Base-by-base conservation (phyloP, 1,140 invertebrate genomes). In the Drosophila insularis region DNA sequence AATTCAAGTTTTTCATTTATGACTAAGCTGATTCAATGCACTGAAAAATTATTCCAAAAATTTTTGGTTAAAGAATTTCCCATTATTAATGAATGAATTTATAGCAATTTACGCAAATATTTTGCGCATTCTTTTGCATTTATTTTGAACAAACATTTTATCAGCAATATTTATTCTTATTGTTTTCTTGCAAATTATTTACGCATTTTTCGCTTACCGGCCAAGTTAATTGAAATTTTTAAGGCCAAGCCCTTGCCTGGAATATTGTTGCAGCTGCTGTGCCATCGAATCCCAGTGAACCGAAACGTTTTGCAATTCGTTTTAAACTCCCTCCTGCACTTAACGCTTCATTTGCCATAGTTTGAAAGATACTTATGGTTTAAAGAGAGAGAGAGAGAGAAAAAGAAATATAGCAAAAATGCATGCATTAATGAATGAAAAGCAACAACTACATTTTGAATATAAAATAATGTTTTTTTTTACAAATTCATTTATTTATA, bases 211-310 rank as follows among this genome's bases (percentile, higher is more conserved):
- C 68, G 62, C 40, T 23, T 50, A 39, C 72, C 63, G 63, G 27
- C 64, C 72, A 87, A 82, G 72, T 87, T 86, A 86, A 86, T 86
- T 80, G 84, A 86, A 86, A 76, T 76, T 79, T 81, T 79, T 82
- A 87, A 79, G 82, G 84, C 64, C 68, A 43, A 76, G 76, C 79
- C 53, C 61, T 55, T 63, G 66, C 8, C 55, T 39, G 68, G 69
- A 70, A 43, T 32, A 46, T 8, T 66, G 60, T 68, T 79, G 76
- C 75, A 68, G 70, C 64, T 74, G 76, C 60, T 67, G 82, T 53
- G 27, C 32, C 78, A 56, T 8, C 4, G 8, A 21, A 50, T 74
- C 53, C 61, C 85, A 89, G 76, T 86, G 82, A 86, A 87, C 84
- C 84, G 80, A 85, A 80, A 84, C 84, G 67, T 68, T 54, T 85